Evolutionary conservation across 2,888 invertebrate species (phyloP), one percentile per base, ranked within the genome.

Genomic region (Doris montereyensis): DNA sequence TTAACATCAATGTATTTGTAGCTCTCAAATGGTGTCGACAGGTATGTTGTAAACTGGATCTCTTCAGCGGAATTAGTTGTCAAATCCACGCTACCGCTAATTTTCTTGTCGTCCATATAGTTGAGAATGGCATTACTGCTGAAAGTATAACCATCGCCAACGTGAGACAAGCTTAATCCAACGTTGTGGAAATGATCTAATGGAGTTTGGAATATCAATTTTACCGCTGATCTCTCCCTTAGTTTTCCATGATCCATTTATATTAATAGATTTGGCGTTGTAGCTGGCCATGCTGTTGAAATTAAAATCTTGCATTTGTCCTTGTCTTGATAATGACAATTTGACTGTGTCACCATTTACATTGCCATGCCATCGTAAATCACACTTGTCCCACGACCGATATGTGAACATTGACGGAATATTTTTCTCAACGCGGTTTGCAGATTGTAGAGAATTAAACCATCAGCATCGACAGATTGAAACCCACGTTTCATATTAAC

Each of bases 101-200:
- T 70, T 60, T 70, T 41, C 32, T 68, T 75, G 75, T 70, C 60
- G 70, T 75, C 75, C 79, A 79, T 79, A 75, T 79, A 79, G 26
- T 74, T 34, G 4, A 79, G 34, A 32, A 28, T 62, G 41, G 62
- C 57, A 21, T 5, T 62, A 32, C 67, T 41, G 0, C 34, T 41
- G 52, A 77, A 74, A 60, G 57, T 32, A 30, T 24, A 26, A 1
- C 57, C 10, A 17, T 74, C 58, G 17, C 74, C 74, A 58, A 8
- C 10, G 60, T 74, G 74, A 21, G 70, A 74, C n/a, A 80, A 8
- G 17, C 21, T 28, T 5, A 41, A 8, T 3, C 70, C 77, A 26
- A 77, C 10, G 30, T 26, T 28, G n/a, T 68, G 58, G 35, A 68
- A 80, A 13, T n/a, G 17, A 0, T n/a, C 21, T 60, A 80, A 75